These are phyloP conservation scores for Pelochelys cantorii DNA, from an alignment of 2,797 vertebrate species.

Conservation along the genomic window DNA sequence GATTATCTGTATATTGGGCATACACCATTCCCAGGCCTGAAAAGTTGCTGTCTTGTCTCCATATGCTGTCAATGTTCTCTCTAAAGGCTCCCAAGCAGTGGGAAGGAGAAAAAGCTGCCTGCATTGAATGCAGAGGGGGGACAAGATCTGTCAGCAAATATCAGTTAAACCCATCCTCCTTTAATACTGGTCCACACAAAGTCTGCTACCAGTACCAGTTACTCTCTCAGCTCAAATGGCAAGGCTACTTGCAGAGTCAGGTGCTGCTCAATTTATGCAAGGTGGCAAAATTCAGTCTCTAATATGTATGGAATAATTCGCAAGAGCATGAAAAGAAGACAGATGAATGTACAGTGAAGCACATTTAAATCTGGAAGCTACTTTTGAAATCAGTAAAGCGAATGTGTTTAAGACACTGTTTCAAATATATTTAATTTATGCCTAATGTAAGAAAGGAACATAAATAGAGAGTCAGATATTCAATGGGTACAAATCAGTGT, in stretches of 20 bases:
- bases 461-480: background rate
- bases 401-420: background rate
- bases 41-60: background rate
- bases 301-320: background rate
- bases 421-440: background rate
- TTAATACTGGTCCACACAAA: background rate
- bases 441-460: background rate
- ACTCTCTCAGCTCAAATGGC: background rate
- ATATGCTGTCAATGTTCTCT: background rate
- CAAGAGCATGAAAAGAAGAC: background rate
- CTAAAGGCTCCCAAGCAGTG: background rate
- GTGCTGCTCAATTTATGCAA: background rate
- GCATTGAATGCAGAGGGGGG: background rate
- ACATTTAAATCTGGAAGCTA: background rate
- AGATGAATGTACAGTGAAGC: background rate
- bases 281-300: background rate
- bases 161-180: background rate
- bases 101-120: background rate
- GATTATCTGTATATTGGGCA: background rate
- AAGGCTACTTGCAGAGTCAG: background rate
- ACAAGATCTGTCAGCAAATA: background rate
- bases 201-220: background rate
- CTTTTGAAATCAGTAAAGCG: background rate
- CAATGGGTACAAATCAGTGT: background rate
- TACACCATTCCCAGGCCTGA: background rate